Evolutionary conservation across 2,797 vertebrate genomes (phyloP).

Genomic region (Melanotaenia parkinsoni): DNA sequence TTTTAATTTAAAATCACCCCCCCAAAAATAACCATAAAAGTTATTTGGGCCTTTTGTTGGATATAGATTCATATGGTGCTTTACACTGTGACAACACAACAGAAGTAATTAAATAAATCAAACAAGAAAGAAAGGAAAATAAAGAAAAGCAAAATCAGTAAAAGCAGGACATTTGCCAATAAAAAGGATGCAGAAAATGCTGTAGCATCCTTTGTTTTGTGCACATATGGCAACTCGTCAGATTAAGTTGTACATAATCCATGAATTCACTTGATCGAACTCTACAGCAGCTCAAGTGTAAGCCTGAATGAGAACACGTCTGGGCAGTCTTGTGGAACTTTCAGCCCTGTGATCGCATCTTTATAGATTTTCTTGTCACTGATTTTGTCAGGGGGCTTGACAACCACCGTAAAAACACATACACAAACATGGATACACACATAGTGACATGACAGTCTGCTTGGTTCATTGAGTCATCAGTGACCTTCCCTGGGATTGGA

Average conservation of each 20-base stretch:
- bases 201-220: not conserved
- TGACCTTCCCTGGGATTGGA: conserved; percentile 81
- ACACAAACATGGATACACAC: conserved; percentile 32
- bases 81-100: not conserved
- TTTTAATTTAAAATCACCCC: no score
- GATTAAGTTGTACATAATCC: not conserved
- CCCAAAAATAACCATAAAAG: not conserved
- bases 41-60: not conserved
- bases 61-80: not conserved
- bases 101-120: not conserved
- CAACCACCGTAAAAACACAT: conserved; percentile 19
- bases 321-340: conserved; percentile 22
- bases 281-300: not conserved
- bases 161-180: not conserved
- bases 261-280: conserved; percentile 1
- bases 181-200: not conserved
- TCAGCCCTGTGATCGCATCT: conserved; percentile 24
- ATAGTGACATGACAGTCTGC: conserved; percentile 65
- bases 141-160: not conserved
- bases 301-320: conserved; percentile 14
- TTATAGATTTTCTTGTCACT: conserved; percentile 55
- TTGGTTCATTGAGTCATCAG: conserved; percentile 81
- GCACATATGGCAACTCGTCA: not conserved
- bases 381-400: conserved; percentile 48
- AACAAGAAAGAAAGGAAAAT: not conserved